Base-by-base conservation (phyloP, 2,113 vertebrate species). In the Psettodes erumei region DNA sequence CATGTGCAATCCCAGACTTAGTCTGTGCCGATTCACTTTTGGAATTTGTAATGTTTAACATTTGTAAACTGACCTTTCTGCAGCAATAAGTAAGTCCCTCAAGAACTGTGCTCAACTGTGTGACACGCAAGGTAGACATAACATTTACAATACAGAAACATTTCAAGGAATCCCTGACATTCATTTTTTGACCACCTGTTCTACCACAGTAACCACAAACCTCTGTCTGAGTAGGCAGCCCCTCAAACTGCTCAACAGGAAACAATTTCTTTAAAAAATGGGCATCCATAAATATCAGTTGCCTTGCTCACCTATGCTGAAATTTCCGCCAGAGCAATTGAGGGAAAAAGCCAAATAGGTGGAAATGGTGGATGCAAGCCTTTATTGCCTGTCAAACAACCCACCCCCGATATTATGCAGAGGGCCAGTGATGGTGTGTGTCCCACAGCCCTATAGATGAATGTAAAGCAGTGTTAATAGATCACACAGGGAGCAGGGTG, bases 401-500 rank as follows among this genome's bases (percentile, higher is more conserved):
- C n/a, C n/a, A 28, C 38, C 30, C 50, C 51, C 59, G 47, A 65
- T 61, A 54, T 59, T 15, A 73, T 11, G 18, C 30, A 42, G 19
- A 64, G 40, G 19, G 47, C 50, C 40, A 40, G 25, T 66, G 30
- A 56, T 35, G 38, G 43, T 66, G 51, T 43, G 47, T 63, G 40
- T 58, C 27, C 58, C 53, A 45, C 27, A 72, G 51, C 51, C 48
- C 79, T 86, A 71, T 70, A 73, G 71, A 73, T 70, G 62, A 76
- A 86, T 89, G 86, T 78, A 81, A 83, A 88, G 75, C 65, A 84
- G 71, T 71, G 80, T 79, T 88, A 90, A 91, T 86, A 77, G 80
- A 83, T 85, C 67, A 0, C 82, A 84, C 42, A 37, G 81, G 83
- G 86, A 84, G 76, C 62, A 75, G 48, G 43, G 53, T 60, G 74